Base-by-base conservation (phyloP, 2,113 vertebrate species). In the Lagenorhynchus albirostris region DNA sequence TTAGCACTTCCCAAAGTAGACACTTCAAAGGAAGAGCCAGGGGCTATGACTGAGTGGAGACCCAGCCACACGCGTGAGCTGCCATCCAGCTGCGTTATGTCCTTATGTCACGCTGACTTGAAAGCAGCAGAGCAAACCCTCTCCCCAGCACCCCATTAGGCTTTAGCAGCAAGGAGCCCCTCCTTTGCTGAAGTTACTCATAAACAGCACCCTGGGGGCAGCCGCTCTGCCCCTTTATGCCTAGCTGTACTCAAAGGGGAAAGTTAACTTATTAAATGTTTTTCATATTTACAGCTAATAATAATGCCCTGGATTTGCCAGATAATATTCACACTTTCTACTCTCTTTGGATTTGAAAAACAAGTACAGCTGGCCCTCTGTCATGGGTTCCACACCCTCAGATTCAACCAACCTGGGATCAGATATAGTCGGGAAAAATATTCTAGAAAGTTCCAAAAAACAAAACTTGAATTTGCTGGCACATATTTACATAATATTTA, bases 271-370 rank as follows among this genome's bases (percentile, higher is more conserved):
- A 83, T 36, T 80, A 44, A 89, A 65, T 50, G 26, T 12, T 88
- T 87, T 89, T 62, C 84, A 95, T 60, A 73, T 68, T 77, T 55
- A 73, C 53, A 84, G 70, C 82, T 87, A 83, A 92, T 71, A 89
- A 74, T 33, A 79, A 94, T 89, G 74, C 58, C 62, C 62, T 80
- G 62, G 70, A 70, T 55, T 85, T 96, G 41, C 68, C 82, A 87
- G 58, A 70, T 79, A 89, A 91, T n/a, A 87, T n/a, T 71, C 60
- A 36, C 11, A 86, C 26, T 47, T 84, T 84, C 71, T 63, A 36
- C 36, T 89, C 71, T 60, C 44, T 96, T 29, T 71, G 65, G 77
- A 85, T 92, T 47, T 90, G n/a, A 60, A 96, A 97, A 93, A 58
- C 12, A 47, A 81, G 53, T 9, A 81, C 13, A 36, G 21, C n/a